A percentile compares a stretch with the other conserved stretches of the same genome.
These are phyloP conservation scores for Dorcus parallelipipedus DNA, from an alignment of 2,888 invertebrate genomes.

Conservation along the genomic window DNA sequence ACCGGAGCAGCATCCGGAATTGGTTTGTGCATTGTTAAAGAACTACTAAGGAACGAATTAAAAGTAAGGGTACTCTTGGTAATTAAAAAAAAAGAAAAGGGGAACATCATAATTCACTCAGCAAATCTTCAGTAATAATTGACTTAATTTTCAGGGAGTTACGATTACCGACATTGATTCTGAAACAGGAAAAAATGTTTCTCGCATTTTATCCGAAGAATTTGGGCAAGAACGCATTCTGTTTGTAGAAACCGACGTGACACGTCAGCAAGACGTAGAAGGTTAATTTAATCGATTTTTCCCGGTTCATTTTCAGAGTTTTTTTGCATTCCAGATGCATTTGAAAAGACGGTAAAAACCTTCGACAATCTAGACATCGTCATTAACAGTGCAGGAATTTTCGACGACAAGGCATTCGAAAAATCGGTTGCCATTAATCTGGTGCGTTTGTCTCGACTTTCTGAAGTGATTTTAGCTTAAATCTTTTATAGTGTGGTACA, in stretches of 20 bases:
- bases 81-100: neutral
- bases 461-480: too few relatives aligned
- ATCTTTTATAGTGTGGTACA: slow-evolving; percentile 7
- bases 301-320: too few relatives aligned
- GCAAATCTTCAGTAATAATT: too few relatives aligned
- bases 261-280: slow-evolving; percentile 19
- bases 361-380: slow-evolving; percentile 12
- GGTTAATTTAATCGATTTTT: neutral
- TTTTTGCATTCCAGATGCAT: slow-evolving; percentile 6
- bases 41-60: slow-evolving; percentile 46
- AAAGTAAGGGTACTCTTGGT: slow-evolving; percentile 35
- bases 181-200: slow-evolving; percentile 11
- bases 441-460: neutral
- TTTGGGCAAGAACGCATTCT: slow-evolving; percentile 9
- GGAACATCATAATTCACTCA: neutral
- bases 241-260: slow-evolving; percentile 15
- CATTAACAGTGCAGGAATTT: slow-evolving; percentile 13
- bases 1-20: slow-evolving; percentile 58
- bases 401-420: slow-evolving; percentile 8
- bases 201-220: slow-evolving; percentile 2
- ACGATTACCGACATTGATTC: slow-evolving; percentile 14
- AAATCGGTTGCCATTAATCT: slow-evolving; percentile 9
- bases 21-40: slow-evolving; percentile 50
- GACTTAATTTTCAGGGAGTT: slow-evolving; percentile 6
- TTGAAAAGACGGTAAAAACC: slow-evolving; percentile 9